These are phyloP conservation scores for Bos javanicus DNA, from an alignment of 2,113 vertebrate species.

Conservation along the genomic window DNA sequence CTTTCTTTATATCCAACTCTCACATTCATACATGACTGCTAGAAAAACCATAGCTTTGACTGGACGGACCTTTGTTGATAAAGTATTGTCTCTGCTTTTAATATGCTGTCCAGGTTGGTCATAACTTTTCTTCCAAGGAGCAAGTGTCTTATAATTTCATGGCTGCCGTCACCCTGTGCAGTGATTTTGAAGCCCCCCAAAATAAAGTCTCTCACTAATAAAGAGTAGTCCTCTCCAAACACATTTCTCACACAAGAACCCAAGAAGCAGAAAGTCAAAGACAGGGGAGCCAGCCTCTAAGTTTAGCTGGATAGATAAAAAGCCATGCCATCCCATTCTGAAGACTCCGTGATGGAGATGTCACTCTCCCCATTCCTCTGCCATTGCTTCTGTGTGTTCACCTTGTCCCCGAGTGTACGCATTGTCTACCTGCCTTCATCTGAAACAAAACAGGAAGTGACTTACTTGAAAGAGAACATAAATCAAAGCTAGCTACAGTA, in stretches of 20 bases:
- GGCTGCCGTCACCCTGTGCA: not conserved
- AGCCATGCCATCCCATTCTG: not conserved
- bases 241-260: not conserved
- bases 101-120: not conserved
- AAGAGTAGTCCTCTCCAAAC: not conserved
- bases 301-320: not conserved
- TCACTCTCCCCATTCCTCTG: not conserved
- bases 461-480: not conserved
- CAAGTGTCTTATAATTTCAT: not conserved
- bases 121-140: not conserved
- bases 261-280: not conserved
- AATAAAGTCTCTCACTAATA: not conserved
- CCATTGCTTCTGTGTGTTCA: not conserved
- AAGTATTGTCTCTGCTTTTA: not conserved
- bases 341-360: not conserved
- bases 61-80: not conserved
- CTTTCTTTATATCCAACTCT: not conserved
- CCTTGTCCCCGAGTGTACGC: fast-evolving
- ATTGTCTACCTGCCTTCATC: not conserved
- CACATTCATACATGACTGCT: not conserved
- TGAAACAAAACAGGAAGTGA: not conserved
- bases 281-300: not conserved
- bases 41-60: not conserved
- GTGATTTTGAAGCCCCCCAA: not conserved
- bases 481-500: not conserved